Conservation (phyloP, 2,888 invertebrate species). For the Cantharis flavilabris region DNA sequence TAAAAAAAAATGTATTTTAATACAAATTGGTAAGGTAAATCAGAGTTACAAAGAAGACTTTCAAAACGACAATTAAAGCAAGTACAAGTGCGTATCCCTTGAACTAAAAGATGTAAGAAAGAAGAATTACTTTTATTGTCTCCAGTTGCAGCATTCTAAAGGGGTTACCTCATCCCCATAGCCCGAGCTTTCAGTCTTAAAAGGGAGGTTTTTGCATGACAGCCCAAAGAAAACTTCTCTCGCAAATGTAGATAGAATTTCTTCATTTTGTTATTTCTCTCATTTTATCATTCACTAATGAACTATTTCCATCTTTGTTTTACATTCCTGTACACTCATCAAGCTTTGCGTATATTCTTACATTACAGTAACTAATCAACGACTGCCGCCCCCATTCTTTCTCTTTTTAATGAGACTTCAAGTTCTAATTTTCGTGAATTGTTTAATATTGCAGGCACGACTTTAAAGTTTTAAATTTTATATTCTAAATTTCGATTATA, state of each 20-base stretch:
- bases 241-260: slow-evolving; percentile 66
- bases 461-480: slow-evolving; percentile 33
- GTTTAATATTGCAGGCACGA: slow-evolving; percentile 47
- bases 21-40: slow-evolving; percentile 34
- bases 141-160: slow-evolving; percentile 50
- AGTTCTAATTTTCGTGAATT: slow-evolving; percentile 46
- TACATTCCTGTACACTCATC: slow-evolving; percentile 48
- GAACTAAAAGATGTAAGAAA: slow-evolving; percentile 37
- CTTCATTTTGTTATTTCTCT: slow-evolving; percentile 62
- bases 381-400: slow-evolving; percentile 48
- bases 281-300: slow-evolving; percentile 47
- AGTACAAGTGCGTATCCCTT: slow-evolving; percentile 35
- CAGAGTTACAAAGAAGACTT: slow-evolving; percentile 45
- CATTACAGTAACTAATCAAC: slow-evolving; percentile 51
- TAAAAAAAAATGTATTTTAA: slow-evolving; percentile 17
- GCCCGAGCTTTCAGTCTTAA: slow-evolving; percentile 34
- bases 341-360: slow-evolving; percentile 53
- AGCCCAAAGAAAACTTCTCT: slow-evolving; percentile 54
- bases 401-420: slow-evolving; percentile 50
- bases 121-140: slow-evolving; percentile 53
- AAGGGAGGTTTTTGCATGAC: slow-evolving; percentile 54
- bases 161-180: slow-evolving; percentile 43
- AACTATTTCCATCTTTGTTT: slow-evolving; percentile 41
- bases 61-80: slow-evolving; percentile 43
- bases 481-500: slow-evolving; percentile 3